A percentile compares a stretch with the other conserved stretches of the same genome.
These are phyloP conservation scores for Drosophila triauraria DNA, from an alignment of 1,140 invertebrate species.

Conservation along the genomic window DNA sequence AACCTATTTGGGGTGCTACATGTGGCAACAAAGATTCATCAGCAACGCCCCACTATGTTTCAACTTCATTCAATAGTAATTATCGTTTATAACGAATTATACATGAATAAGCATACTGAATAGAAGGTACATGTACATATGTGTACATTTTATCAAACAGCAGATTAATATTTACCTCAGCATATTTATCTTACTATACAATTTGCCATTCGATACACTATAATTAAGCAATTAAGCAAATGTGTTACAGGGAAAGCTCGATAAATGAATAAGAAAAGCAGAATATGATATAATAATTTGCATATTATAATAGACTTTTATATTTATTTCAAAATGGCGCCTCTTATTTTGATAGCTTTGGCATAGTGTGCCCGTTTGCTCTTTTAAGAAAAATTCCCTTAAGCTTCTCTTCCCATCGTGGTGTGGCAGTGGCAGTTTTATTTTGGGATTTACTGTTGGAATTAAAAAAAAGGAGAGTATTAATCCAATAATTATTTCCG, in stretches of 20 bases:
- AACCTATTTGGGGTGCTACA: neutral
- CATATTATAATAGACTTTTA: too few relatives aligned
- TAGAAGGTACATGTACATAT: neutral
- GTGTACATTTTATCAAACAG: neutral
- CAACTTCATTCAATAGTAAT: slow-evolving; percentile 9
- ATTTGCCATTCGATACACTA: neutral
- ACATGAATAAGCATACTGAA: neutral
- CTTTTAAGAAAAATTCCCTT: too few relatives aligned
- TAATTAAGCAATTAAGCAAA: slow-evolving; percentile 3
- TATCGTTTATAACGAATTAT: slow-evolving; percentile 10
- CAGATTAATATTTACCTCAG: neutral
- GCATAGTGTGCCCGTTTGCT: too few relatives aligned
- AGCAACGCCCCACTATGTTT: neutral
- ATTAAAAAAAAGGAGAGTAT: neutral
- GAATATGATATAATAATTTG: too few relatives aligned
- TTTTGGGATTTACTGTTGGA: neutral
- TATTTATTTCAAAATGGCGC: too few relatives aligned
- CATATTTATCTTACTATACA: neutral
- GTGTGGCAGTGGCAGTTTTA: neutral
- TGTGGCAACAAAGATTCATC: slow-evolving; percentile 10
- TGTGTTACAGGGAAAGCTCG: neutral
- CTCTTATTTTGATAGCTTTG: too few relatives aligned
- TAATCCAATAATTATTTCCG: too few relatives aligned
- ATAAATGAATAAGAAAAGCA: too few relatives aligned
- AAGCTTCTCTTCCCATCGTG: too few relatives aligned